A percentile compares a stretch with the other conserved stretches of the same genome.
Evolutionary conservation across 2,113 vertebrate genomes (phyloP).

Genomic region (Oceanodroma tethys): DNA sequence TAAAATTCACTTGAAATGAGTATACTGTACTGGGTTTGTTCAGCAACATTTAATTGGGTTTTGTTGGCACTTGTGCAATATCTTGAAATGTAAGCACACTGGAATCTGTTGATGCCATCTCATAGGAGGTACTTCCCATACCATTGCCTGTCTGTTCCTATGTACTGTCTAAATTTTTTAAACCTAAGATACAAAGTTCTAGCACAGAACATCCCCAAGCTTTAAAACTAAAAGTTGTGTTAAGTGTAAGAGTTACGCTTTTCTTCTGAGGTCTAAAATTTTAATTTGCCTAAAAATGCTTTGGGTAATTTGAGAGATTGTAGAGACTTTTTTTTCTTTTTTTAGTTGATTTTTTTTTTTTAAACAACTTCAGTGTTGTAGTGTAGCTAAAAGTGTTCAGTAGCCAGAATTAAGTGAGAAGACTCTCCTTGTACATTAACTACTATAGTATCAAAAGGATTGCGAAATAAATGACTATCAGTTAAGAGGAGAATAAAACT

Average conservation of each 20-base stretch:
- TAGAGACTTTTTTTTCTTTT: background rate
- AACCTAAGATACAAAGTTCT: background rate
- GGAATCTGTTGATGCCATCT: background rate
- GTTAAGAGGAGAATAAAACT: background rate
- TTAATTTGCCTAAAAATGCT: background rate
- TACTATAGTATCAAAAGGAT: background rate
- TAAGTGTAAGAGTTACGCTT: background rate
- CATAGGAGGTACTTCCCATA: background rate
- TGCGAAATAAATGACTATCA: background rate
- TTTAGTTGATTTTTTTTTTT: background rate
- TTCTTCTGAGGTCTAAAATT: background rate
- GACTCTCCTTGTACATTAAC: background rate
- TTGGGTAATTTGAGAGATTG: background rate
- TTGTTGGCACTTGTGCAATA: background rate
- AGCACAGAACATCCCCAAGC: background rate
- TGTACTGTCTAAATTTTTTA: background rate
- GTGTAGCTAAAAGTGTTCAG: background rate
- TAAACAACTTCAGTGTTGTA: background rate
- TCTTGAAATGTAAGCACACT: background rate
- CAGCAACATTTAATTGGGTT: background rate
- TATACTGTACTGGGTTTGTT: background rate
- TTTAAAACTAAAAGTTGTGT: background rate
- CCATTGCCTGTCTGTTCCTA: background rate
- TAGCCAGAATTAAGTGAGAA: background rate
- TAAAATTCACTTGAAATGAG: background rate